phyloP scores from a whole-genome alignment of 2,113 vertebrate genomes.

The Podarcis muralis region DNA sequence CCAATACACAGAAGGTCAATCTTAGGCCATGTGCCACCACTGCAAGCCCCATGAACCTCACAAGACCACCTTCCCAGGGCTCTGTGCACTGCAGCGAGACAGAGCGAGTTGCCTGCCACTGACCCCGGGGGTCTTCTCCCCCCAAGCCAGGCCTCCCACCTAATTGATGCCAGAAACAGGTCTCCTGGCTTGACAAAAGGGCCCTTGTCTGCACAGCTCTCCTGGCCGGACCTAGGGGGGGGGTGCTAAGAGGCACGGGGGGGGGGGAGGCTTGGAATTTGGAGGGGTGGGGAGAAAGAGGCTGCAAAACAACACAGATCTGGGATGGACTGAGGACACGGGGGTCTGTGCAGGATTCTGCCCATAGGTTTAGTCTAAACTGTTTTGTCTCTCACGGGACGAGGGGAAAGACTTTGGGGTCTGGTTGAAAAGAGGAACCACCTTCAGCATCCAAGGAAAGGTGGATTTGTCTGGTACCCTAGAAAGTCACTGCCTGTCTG shows the following conservation, averaged over 20 bases:
- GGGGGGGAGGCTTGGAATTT: background rate
- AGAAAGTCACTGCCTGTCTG: too few relatives aligned
- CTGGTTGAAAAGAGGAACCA: too few relatives aligned
- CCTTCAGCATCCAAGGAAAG: too few relatives aligned
- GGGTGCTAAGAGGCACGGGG: background rate
- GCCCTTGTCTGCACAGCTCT: background rate
- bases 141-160: background rate
- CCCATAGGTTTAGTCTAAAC: background rate
- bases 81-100: background rate
- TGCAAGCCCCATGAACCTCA: too few relatives aligned
- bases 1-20: too few relatives aligned
- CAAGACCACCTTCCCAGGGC: too few relatives aligned
- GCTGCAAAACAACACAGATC: background rate
- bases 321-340: background rate
- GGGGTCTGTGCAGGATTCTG: background rate
- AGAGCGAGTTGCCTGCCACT: background rate
- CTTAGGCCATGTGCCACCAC: too few relatives aligned
- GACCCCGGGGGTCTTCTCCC: background rate
- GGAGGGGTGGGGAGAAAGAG: background rate
- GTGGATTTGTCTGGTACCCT: too few relatives aligned
- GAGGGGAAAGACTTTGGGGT: too few relatives aligned
- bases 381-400: background rate
- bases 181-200: background rate
- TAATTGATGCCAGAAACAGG: constrained; percentile 50
- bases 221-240: background rate